A percentile compares a stretch with the other conserved stretches of the same genome.
These are phyloP conservation scores for Drosophila parabipectinata DNA, from an alignment of 1,140 invertebrate species.

Conservation along the genomic window DNA sequence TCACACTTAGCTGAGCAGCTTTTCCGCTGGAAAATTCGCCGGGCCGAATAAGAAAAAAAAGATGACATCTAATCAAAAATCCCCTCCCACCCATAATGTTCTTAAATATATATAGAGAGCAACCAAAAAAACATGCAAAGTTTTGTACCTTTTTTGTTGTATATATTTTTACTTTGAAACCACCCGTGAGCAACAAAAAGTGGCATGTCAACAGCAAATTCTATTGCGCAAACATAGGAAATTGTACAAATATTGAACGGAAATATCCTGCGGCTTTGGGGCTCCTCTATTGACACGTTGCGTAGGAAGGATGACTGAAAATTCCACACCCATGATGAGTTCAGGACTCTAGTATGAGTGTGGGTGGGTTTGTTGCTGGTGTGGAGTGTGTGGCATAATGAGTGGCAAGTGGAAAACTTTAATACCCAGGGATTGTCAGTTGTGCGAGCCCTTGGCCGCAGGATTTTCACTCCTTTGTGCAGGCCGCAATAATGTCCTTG, in stretches of 20 bases:
- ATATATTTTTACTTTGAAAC: background rate
- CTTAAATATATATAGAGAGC: conserved; percentile 10
- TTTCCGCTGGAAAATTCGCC: conserved; percentile 41
- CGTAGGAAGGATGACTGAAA: conserved; percentile 18
- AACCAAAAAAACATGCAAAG: conserved; percentile 42
- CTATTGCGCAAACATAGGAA: conserved; percentile 73
- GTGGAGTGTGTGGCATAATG: conserved; percentile 33
- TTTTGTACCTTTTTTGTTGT: background rate
- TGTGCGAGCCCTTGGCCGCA: conserved; percentile 33
- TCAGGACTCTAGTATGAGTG: background rate
- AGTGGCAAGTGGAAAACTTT: conserved; percentile 51
- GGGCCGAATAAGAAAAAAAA: conserved; percentile 1
- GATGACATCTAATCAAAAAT: conserved; percentile 54
- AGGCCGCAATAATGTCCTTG: conserved; percentile 53
- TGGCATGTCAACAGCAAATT: conserved; percentile 59
- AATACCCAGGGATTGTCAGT: conserved; percentile 39
- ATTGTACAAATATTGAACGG: conserved; percentile 79
- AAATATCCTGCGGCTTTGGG: conserved; percentile 71
- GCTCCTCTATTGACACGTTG: conserved; percentile 44
- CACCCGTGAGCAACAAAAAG: conserved; percentile 20
- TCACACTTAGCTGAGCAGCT: conserved; percentile 65
- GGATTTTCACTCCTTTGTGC: conserved; percentile 62
- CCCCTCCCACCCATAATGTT: background rate
- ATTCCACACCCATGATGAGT: conserved; percentile 26
- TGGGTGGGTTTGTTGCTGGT: background rate